These are phyloP conservation scores for Psittacara wagleri DNA, from an alignment of 2,113 vertebrate genomes.

Conservation along the genomic window DNA sequence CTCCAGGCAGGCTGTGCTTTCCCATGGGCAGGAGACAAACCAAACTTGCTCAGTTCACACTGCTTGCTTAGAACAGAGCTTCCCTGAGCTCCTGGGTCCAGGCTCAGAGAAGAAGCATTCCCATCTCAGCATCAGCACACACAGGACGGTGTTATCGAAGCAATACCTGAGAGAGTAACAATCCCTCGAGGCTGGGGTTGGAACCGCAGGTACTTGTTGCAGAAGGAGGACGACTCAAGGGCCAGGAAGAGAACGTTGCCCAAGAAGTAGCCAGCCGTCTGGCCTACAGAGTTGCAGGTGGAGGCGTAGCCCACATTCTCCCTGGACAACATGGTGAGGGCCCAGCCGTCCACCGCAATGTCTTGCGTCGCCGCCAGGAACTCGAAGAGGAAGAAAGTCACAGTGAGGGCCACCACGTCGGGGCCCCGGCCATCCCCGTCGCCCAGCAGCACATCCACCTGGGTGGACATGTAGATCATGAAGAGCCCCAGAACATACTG, in stretches of 20 bases:
- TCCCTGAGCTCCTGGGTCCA: not conserved
- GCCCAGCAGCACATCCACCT: constrained; percentile 83
- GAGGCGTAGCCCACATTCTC: constrained; percentile 97
- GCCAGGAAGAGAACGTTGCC: constrained; percentile 97
- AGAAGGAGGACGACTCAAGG: constrained; percentile 94
- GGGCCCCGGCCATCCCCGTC: constrained; percentile 75
- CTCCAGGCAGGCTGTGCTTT: not conserved
- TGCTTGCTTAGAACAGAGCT: accelerated
- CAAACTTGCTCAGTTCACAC: not conserved
- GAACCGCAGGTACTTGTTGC: constrained; percentile 93
- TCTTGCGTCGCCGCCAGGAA: constrained; percentile 99
- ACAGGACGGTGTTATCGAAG: accelerated
- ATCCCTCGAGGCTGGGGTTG: constrained; percentile 87
- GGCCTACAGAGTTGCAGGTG: constrained; percentile 97
- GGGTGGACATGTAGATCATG: constrained; percentile 91
- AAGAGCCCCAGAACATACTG: constrained; percentile 95
- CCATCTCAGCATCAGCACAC: accelerated
- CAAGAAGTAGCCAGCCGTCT: constrained; percentile 96
- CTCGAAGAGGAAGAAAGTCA: constrained; percentile 91
- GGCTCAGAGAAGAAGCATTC: not conserved
- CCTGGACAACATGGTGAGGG: constrained; percentile 93
- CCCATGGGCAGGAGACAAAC: not conserved
- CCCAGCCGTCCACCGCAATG: constrained; percentile 97
- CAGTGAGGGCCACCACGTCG: constrained; percentile 84
- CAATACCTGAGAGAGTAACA: constrained; percentile 92